Evolutionary conservation across 2,797 vertebrate species (phyloP), one percentile per base, ranked within the genome.

Genomic region (Bradypodion ventrale): DNA sequence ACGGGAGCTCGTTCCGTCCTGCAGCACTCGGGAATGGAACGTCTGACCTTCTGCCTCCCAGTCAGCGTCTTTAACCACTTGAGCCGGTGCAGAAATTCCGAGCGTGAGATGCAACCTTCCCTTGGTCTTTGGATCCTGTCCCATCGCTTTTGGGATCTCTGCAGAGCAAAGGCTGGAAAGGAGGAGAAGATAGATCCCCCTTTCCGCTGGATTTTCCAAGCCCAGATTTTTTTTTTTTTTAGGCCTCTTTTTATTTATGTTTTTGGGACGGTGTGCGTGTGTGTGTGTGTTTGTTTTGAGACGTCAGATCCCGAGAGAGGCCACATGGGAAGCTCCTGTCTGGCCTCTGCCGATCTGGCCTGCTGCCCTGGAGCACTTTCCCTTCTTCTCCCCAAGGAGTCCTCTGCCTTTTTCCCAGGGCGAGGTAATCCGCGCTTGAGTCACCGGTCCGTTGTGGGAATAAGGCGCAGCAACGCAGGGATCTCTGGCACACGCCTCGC

Each of bases 401-500:
- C 27, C 42, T 8, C 12, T 56, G 1, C 6, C 52, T 12, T 79
- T 35, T 79, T 35, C 42, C 62, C 77, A 79, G 77, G 44, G 6
- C 44, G n/a, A 52, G 27, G 10, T 49, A 35, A 66, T 56, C 78
- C 46, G 32, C 29, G 60, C 35, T 37, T 3, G n/a, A n/a, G n/a
- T n/a, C n/a, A n/a, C n/a, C n/a, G n/a, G n/a, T n/a, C n/a, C n/a
- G n/a, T n/a, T n/a, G n/a, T n/a, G n/a, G n/a, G n/a, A n/a, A 35
- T 56, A 63, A 74, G n/a, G n/a, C 29, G 5, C 32, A 1, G 52
- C 29, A 44, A 27, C n/a, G 27, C 42, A 10, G 83, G 25, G 23
- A 37, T 16, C 15, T 13, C 9, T 1, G 23, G 10, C 8, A 5
- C 8, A 5, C 5, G 2, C 32, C 56, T n/a, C 29, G 2, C 2